Percentiles rank a stretch among this genome's conserved stretches.
Conservation (phyloP, 2,113 vertebrate genomes). For the Alligator sinensis region DNA sequence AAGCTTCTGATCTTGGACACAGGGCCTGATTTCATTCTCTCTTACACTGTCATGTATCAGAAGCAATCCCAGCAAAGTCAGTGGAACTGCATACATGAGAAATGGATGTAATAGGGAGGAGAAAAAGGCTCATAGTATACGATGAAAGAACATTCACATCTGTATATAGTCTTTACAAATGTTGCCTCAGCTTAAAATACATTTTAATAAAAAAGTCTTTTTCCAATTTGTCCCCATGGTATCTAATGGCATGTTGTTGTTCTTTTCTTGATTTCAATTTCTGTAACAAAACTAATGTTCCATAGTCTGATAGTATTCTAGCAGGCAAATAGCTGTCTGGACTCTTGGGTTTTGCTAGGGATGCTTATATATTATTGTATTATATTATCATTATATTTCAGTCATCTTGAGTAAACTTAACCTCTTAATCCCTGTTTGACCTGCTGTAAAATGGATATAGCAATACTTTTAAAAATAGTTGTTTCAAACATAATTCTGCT, state of each 20-base stretch:
- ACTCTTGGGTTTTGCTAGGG: not conserved
- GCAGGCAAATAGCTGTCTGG: not conserved
- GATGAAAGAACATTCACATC: not conserved
- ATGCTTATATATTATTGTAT: accelerated
- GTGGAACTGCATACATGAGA: not conserved
- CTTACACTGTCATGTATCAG: not conserved
- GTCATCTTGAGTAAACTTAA: not conserved
- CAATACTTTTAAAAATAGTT: not conserved
- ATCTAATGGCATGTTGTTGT: not conserved
- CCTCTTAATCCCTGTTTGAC: not conserved
- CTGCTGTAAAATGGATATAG: not conserved
- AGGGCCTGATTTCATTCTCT: not conserved
- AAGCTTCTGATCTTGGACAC: constrained; percentile 33
- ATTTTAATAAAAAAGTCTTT: not conserved
- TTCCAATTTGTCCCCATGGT: not conserved
- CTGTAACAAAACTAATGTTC: not conserved
- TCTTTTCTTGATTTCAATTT: not conserved
- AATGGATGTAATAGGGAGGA: not conserved
- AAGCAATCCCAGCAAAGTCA: not conserved
- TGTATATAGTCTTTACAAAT: not conserved
- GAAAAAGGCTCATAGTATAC: not conserved
- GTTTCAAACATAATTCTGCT: not conserved
- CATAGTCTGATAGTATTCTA: accelerated
- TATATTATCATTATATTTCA: not conserved
- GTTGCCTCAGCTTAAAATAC: not conserved